phyloP scores from a whole-genome alignment of 2,888 invertebrate genomes.

The Galeopsomyia nigrocyanea region DNA sequence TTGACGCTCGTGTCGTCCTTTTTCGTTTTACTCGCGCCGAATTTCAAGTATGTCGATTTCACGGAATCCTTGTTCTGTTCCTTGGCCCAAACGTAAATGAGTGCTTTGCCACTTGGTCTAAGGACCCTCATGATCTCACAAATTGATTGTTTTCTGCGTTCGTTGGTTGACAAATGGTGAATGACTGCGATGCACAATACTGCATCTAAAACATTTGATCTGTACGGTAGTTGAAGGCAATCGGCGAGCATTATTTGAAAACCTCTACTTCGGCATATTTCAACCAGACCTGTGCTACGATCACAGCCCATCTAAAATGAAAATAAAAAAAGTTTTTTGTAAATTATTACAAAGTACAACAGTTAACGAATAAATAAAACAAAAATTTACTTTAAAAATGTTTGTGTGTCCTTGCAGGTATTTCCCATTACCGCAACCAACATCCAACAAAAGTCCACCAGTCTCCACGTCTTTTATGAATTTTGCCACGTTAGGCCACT shows the following conservation, averaged over 20 bases:
- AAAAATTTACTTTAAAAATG: conserved; percentile 47
- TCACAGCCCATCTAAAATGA: conserved; percentile 83
- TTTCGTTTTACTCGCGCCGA: conserved; percentile 68
- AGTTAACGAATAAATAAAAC: conserved; percentile 34
- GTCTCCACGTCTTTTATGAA: conserved; percentile 79
- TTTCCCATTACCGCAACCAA: conserved; percentile 99
- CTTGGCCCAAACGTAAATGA: conserved; percentile 98
- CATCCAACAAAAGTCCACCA: conserved; percentile 86
- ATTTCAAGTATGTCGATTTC: conserved; percentile 80
- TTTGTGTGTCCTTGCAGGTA: conserved; percentile 74
- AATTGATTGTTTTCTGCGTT: conserved; percentile 82
- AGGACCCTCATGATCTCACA: conserved; percentile 83
- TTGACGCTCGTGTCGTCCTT: conserved; percentile 65
- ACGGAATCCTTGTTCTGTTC: conserved; percentile 80
- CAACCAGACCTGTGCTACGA: conserved; percentile 78
- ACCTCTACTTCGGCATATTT: conserved; percentile 74
- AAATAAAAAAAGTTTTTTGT: conserved; percentile 42
- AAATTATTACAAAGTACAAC: conserved; percentile 37
- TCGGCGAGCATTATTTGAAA: conserved; percentile 83
- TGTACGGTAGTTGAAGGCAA: conserved; percentile 81
- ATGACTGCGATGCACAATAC: conserved; percentile 96
- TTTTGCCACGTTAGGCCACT: conserved; percentile 91
- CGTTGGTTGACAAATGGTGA: conserved; percentile 91
- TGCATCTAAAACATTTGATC: conserved; percentile 80
- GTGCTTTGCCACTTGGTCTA: conserved; percentile 78